phyloP scores from a whole-genome alignment of 2,888 invertebrate genomes.

The Venustoraphidia nigricollis region DNA sequence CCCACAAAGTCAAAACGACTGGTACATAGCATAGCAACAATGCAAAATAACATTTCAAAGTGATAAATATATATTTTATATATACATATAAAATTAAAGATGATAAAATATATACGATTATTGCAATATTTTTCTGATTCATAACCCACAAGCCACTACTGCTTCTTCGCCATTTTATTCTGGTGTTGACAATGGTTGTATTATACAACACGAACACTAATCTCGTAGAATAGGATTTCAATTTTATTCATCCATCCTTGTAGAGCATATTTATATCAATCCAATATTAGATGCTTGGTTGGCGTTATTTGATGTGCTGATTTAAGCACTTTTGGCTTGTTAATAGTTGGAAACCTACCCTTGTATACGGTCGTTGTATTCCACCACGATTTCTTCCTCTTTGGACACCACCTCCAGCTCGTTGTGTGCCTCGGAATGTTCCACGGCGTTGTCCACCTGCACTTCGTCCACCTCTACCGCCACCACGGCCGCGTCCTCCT shows the following conservation, averaged over 20 bases:
- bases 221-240: too few species aligned
- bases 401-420: constrained; percentile 33
- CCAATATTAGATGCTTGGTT: too few species aligned
- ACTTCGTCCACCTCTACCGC: constrained; percentile 28
- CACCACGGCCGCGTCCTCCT: constrained; percentile 37
- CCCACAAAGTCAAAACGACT: too few species aligned
- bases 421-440: constrained; percentile 25
- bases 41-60: constrained; percentile 4
- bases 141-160: too few species aligned
- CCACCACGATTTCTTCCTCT: constrained; percentile 61
- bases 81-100: not conserved
- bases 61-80: not conserved
- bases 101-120: not conserved
- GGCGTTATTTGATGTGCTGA: too few species aligned
- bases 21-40: not conserved
- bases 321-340: too few species aligned
- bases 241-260: too few species aligned
- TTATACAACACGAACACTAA: too few species aligned
- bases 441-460: constrained; percentile 34
- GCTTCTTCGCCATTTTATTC: too few species aligned
- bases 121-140: too few species aligned
- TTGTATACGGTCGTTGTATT: constrained; percentile 48
- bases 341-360: constrained; percentile 35
- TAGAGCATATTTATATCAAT: too few species aligned
- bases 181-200: too few species aligned